A percentile compares a stretch with the other conserved stretches of the same genome.
Conservation (phyloP, 2,113 vertebrate species). For the Cygnus buccinator region DNA sequence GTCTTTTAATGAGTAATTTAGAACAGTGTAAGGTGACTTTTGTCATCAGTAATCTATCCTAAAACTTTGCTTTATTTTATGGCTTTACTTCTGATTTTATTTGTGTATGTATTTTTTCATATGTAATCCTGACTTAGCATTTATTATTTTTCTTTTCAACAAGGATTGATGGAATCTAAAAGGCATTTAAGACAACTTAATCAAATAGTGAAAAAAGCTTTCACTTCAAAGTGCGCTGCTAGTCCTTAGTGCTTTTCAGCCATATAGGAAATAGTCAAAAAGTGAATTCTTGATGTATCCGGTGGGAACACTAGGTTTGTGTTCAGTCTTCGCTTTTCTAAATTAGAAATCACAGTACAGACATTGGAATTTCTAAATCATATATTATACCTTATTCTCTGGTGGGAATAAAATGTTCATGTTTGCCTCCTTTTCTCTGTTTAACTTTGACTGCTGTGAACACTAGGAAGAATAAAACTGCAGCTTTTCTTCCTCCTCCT, state of each 20-base stretch:
- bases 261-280: constrained; percentile 32
- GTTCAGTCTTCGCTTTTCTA: constrained; percentile 56
- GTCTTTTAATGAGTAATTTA: accelerated
- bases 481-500: constrained; percentile 74
- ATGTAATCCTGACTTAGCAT: background rate
- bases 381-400: constrained; percentile 73
- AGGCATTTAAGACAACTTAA: constrained; percentile 59
- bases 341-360: constrained; percentile 66
- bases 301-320: constrained; percentile 23
- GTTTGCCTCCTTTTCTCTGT: constrained; percentile 72
- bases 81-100: background rate
- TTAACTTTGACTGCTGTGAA: constrained; percentile 78
- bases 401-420: constrained; percentile 71
- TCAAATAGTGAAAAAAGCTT: constrained; percentile 21
- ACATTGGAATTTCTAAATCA: constrained; percentile 60
- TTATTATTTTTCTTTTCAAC: background rate
- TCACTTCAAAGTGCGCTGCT: background rate
- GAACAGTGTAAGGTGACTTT: background rate
- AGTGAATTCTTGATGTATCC: constrained; percentile 31
- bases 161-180: background rate
- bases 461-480: constrained; percentile 74
- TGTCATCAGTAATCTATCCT: background rate
- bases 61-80: background rate
- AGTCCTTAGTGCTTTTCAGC: constrained; percentile 6
- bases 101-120: background rate